Conservation (phyloP, 2,113 vertebrate genomes). For the Lasiurus borealis region DNA sequence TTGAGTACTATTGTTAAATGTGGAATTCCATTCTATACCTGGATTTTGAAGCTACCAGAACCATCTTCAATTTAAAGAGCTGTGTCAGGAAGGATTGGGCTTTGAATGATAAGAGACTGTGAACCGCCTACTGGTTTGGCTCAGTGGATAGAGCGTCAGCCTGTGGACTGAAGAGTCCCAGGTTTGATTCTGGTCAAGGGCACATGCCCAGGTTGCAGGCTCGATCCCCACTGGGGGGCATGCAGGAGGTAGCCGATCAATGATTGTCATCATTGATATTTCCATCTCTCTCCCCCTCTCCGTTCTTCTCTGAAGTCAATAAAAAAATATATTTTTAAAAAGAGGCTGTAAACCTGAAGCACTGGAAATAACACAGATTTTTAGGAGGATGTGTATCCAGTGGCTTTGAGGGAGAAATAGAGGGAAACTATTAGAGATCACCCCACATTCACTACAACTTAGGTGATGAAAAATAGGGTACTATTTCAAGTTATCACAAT, state of each 20-base stretch:
- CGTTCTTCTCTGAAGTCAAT: too few relatives aligned
- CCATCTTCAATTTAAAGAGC: not conserved
- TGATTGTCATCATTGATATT: too few relatives aligned
- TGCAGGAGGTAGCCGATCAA: too few relatives aligned
- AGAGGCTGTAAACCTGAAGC: not conserved
- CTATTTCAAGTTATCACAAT: not conserved
- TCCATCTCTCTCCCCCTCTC: too few relatives aligned
- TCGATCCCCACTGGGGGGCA: too few relatives aligned
- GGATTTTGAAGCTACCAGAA: slow-evolving; percentile 37
- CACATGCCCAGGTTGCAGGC: too few relatives aligned
- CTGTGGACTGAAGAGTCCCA: too few relatives aligned
- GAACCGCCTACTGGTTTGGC: too few relatives aligned
- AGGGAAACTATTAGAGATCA: not conserved
- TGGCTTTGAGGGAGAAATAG: not conserved
- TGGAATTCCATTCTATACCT: not conserved
- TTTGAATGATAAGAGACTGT: not conserved
- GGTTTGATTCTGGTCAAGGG: too few relatives aligned
- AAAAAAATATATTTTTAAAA: too few relatives aligned
- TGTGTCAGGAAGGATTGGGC: not conserved
- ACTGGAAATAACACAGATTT: not conserved
- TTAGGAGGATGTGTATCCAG: not conserved
- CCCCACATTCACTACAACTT: not conserved
- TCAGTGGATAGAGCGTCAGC: too few relatives aligned
- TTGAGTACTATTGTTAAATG: not conserved
- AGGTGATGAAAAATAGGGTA: not conserved